Base-by-base conservation (phyloP, 2,888 invertebrate genomes). In the Iselma pallidipennis region DNA sequence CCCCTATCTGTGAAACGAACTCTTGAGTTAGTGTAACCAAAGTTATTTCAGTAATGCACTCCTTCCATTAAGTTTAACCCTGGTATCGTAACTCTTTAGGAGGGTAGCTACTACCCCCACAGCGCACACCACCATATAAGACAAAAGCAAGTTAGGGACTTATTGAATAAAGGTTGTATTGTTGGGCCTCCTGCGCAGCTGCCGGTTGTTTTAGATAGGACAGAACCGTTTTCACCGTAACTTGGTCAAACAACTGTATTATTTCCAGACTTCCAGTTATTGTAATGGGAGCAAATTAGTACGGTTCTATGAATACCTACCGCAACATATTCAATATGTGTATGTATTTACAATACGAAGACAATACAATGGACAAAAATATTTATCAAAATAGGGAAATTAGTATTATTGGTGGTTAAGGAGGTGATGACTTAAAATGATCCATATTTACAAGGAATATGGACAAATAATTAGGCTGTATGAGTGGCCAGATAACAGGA, bases 41-140 rank as follows among this genome's bases (percentile, higher is more conserved):
- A 78, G 78, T 79, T 80, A 79, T 80, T 79, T 76, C 73, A 73
- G 77, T 80, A 80, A 80, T 79, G 79, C 77, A 79, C 78, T 78
- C 74, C 76, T 74, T 74, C 76, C 75, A 76, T 76, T 76, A 74
- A 63, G 59, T 63, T 60, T 63, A 63, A 63, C 63, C 59, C 63
- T 55, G 63, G 54, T 68, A 67, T 71, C 71, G 73, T 73, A 73
- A 73, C 71, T 73, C 73, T 71, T 69, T 60, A 48, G 61, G 56
- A 69, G 56, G 68, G 68, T 67, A 67, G 70, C 61, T 65, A 66
- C 66, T 69, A 66, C 69, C 67, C 67, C 66, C 70, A 64, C 69
- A 66, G 65, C 66, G 68, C 68, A 62, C 66, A 62, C 66, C 66
- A 67, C 69, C 68, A 69, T 72, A 73, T 45, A 45, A 73, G 71